Evolutionary conservation across 2,888 invertebrate species (phyloP).

Genomic region (Nysson spinosus): DNA sequence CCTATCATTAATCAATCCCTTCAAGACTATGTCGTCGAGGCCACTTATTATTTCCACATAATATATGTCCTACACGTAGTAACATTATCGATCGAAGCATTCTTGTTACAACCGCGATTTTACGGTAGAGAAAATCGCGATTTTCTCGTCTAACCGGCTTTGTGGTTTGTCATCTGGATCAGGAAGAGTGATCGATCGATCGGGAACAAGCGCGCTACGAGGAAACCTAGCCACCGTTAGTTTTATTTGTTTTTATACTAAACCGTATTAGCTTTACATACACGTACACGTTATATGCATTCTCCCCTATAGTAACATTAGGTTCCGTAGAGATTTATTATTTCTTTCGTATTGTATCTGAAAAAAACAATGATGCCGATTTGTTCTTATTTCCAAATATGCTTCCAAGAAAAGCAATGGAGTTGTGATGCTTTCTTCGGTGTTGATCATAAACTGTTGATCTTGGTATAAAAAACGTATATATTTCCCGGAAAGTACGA

Average conservation of each 20-base stretch:
- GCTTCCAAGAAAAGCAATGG: too few relatives aligned
- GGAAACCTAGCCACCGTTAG: constrained; percentile 38
- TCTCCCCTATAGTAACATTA: too few relatives aligned
- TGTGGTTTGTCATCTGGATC: constrained; percentile 29
- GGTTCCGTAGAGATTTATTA: too few relatives aligned
- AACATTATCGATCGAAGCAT: not conserved
- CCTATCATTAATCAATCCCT: too few relatives aligned
- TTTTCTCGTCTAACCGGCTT: constrained; percentile 28
- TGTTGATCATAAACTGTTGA: too few relatives aligned
- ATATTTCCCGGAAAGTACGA: constrained; percentile 11
- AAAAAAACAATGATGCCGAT: too few relatives aligned
- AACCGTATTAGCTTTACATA: constrained; percentile 9
- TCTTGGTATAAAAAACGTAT: constrained; percentile 42
- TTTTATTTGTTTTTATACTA: constrained; percentile 26
- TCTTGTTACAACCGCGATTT: constrained; percentile 3
- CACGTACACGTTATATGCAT: too few relatives aligned
- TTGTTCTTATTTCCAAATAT: too few relatives aligned
- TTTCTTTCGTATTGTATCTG: constrained; percentile 48
- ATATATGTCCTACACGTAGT: too few relatives aligned
- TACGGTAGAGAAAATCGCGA: constrained; percentile 21
- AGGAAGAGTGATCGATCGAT: constrained; percentile 50
- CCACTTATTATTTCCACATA: too few relatives aligned
- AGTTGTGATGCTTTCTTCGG: too few relatives aligned
- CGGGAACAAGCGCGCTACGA: constrained; percentile 26
- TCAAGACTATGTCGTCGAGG: too few relatives aligned